Percentiles rank a stretch among this genome's conserved stretches.
These are phyloP conservation scores for Idris sp. DNA, from an alignment of 1,140 invertebrate species.

Conservation along the genomic window DNA sequence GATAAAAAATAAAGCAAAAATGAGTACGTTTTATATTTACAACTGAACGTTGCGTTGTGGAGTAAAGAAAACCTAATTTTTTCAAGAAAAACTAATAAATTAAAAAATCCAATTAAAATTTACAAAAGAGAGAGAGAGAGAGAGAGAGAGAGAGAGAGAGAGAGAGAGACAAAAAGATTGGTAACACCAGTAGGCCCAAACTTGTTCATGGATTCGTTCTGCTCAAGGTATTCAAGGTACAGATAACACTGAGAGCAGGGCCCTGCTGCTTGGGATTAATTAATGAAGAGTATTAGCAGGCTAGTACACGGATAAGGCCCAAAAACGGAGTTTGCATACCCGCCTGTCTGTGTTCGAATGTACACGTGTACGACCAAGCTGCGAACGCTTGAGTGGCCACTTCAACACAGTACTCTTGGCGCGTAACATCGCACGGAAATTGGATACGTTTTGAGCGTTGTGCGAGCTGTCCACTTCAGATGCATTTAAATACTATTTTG, in stretches of 20 bases:
- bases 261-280: slow-evolving; percentile 47
- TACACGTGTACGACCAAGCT: slow-evolving; percentile 32
- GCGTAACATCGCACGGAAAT: slow-evolving; percentile 52
- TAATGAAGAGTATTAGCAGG: slow-evolving; percentile 55
- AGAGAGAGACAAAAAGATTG: too few relatives aligned
- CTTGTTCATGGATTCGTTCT: slow-evolving; percentile 74
- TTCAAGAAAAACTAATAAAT: too few relatives aligned
- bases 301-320: slow-evolving; percentile 46
- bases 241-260: slow-evolving; percentile 53
- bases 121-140: too few relatives aligned
- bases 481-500: slow-evolving; percentile 50
- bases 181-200: slow-evolving; percentile 74
- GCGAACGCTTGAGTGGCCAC: slow-evolving; percentile 29
- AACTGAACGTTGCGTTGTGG: too few relatives aligned
- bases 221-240: slow-evolving; percentile 41
- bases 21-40: too few relatives aligned
- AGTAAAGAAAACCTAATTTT: too few relatives aligned
- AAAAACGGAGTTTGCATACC: slow-evolving; percentile 15
- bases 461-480: slow-evolving; percentile 31
- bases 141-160: too few relatives aligned
- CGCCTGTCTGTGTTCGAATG: neutral
- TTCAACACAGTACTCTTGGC: slow-evolving; percentile 44
- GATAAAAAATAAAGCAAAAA: too few relatives aligned
- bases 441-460: slow-evolving; percentile 48
- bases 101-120: too few relatives aligned